Percentiles rank a stretch among this genome's conserved stretches.
These are phyloP conservation scores for Phataginus tetradactyla DNA, from an alignment of 2,797 vertebrate genomes.

Conservation along the genomic window DNA sequence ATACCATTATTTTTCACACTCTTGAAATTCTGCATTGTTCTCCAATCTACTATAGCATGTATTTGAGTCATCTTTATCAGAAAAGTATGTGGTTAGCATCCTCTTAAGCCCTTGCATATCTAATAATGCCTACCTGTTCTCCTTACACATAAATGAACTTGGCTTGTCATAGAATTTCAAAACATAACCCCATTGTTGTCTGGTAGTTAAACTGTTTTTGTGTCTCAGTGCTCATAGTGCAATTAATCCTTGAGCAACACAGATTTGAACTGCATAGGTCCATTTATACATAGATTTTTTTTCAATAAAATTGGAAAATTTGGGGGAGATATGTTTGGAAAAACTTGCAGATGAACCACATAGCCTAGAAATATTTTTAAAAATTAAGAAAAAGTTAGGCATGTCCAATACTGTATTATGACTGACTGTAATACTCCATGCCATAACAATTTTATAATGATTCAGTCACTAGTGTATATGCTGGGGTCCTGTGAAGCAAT, in stretches of 20 bases:
- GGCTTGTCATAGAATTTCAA: not conserved
- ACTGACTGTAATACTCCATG: not conserved
- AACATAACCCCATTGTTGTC: conserved; percentile 1
- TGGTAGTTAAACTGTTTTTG: not conserved
- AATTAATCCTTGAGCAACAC: no score
- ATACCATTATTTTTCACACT: not conserved
- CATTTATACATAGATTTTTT: no score
- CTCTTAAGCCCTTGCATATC: not conserved
- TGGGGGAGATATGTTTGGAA: no score
- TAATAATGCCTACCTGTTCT: not conserved
- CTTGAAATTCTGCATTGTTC: not conserved
- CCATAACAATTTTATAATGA: not conserved
- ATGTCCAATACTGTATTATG: no score
- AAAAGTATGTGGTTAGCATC: not conserved
- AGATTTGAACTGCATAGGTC: no score
- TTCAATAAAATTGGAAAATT: no score
- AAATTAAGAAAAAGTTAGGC: no score
- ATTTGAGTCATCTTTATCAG: not conserved
- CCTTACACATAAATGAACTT: not conserved
- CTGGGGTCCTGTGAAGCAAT: not conserved
- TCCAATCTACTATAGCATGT: not conserved
- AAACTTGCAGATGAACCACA: no score
- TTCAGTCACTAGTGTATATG: not conserved
- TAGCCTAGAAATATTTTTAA: no score
- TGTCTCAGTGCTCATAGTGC: not conserved